Evolutionary conservation across 2,797 vertebrate species (phyloP).

Genomic region (Neosalanx taihuensis): DNA sequence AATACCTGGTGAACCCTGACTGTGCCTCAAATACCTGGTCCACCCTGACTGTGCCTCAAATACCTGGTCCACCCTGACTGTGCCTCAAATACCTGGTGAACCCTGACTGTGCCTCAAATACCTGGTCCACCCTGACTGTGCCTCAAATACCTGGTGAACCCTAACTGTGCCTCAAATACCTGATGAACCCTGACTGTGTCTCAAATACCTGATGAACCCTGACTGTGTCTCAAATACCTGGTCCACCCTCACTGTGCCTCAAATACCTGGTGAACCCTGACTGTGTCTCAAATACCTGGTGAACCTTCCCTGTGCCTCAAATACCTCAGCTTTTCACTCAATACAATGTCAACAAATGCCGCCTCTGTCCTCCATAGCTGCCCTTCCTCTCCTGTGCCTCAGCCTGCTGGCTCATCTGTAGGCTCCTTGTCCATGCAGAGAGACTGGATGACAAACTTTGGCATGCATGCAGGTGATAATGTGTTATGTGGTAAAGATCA

Average conservation of each 20-base stretch:
- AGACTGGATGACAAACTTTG: slow-evolving; percentile 55
- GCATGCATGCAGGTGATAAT: slow-evolving; percentile 16
- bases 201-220: too few species aligned
- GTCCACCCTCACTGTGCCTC: slow-evolving; percentile 66
- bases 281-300: too few species aligned
- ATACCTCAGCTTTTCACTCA: slow-evolving; percentile 62
- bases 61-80: too few species aligned
- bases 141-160: slow-evolving; percentile 48
- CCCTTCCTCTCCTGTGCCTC: slow-evolving; percentile 51
- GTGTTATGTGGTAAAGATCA: background rate
- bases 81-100: too few species aligned
- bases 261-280: too few species aligned
- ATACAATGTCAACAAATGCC: slow-evolving; percentile 74
- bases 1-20: slow-evolving; percentile 73
- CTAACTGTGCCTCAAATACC: slow-evolving; percentile 63
- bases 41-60: too few species aligned
- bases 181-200: slow-evolving; percentile 58
- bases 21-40: slow-evolving; percentile 50
- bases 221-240: slow-evolving; percentile 64
- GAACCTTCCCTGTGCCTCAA: too few species aligned
- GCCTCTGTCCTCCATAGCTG: slow-evolving; percentile 66
- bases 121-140: too few species aligned
- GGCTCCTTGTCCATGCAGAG: slow-evolving; percentile 65
- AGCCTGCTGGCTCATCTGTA: slow-evolving; percentile 48
- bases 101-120: too few species aligned